A percentile compares a stretch with the other conserved stretches of the same genome.
Conservation (phyloP, 37 sponge, comb jelly and placozoan species). For the Axinella damicornis region DNA sequence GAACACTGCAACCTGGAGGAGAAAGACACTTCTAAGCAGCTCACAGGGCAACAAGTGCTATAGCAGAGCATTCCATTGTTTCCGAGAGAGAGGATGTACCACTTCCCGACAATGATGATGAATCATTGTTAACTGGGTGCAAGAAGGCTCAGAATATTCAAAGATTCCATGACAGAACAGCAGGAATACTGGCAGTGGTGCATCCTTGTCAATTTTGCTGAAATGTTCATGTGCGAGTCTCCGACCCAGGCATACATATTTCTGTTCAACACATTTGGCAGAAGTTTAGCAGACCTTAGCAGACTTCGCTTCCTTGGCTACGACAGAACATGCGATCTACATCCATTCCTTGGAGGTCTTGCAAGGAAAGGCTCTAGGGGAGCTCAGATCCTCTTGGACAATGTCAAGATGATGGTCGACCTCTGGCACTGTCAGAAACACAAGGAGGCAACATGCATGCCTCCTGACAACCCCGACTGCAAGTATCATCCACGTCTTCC, state of each 20-base stretch:
- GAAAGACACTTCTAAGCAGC: no score
- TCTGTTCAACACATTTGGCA: background rate
- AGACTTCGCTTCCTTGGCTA: background rate
- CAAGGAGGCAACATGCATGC: slow-evolving; percentile 11
- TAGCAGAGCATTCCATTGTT: no score
- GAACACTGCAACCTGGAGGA: no score
- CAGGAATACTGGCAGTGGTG: slow-evolving; percentile 19
- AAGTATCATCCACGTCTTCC: slow-evolving; percentile 5
- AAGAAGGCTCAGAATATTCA: slow-evolving; percentile 4
- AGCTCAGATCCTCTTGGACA: background rate
- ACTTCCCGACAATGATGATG: slow-evolving; percentile 33
- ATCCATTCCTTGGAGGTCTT: background rate
- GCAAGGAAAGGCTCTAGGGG: background rate
- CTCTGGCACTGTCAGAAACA: slow-evolving; percentile 8
- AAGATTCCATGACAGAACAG: slow-evolving; percentile 16
- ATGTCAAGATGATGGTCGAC: slow-evolving; percentile 21
- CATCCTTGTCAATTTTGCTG: slow-evolving; percentile 32
- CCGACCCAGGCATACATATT: slow-evolving; percentile 9
- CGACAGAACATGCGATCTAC: background rate
- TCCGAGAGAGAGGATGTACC: background rate
- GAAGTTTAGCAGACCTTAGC: background rate
- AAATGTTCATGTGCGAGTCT: slow-evolving; percentile 36
- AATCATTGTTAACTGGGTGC: slow-evolving; percentile 3
- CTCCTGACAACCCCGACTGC: slow-evolving; percentile 2
- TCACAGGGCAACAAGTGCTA: no score